phyloP scores from a whole-genome alignment of 2,797 vertebrate genomes.

The Chaetophractus vellerosus region DNA sequence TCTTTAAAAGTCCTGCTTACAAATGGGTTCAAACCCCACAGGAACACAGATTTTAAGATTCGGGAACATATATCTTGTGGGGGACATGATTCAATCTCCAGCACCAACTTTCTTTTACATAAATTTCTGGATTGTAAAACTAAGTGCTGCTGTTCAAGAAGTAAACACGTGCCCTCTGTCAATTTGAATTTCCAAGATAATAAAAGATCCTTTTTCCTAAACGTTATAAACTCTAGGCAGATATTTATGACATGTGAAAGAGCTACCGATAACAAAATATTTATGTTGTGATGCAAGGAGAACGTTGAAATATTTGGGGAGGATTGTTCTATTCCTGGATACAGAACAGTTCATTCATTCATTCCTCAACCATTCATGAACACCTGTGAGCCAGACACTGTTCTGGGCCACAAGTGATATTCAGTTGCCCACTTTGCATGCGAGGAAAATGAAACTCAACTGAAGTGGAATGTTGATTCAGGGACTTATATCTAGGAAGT shows the following conservation, averaged over 20 bases:
- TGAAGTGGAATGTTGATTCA: background rate
- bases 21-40: too few species aligned
- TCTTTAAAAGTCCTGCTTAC: too few species aligned
- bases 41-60: too few species aligned
- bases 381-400: background rate
- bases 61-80: too few species aligned
- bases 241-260: constrained; percentile 77
- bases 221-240: constrained; percentile 30
- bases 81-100: too few species aligned
- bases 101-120: constrained; percentile 70
- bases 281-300: constrained; percentile 68
- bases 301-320: background rate
- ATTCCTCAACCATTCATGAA: background rate
- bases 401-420: background rate
- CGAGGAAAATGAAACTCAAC: constrained; percentile 1
- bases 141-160: constrained; percentile 64
- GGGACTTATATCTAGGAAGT: background rate
- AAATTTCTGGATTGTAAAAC: constrained; percentile 76
- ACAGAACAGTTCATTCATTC: background rate
- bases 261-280: constrained; percentile 65
- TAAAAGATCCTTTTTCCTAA: constrained; percentile 64
- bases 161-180: constrained; percentile 41
- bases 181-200: constrained; percentile 68
- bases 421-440: background rate
- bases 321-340: background rate